phyloP scores from a whole-genome alignment of 92 coral and sea anemone genomes.

The Palythoa grandiflora region DNA sequence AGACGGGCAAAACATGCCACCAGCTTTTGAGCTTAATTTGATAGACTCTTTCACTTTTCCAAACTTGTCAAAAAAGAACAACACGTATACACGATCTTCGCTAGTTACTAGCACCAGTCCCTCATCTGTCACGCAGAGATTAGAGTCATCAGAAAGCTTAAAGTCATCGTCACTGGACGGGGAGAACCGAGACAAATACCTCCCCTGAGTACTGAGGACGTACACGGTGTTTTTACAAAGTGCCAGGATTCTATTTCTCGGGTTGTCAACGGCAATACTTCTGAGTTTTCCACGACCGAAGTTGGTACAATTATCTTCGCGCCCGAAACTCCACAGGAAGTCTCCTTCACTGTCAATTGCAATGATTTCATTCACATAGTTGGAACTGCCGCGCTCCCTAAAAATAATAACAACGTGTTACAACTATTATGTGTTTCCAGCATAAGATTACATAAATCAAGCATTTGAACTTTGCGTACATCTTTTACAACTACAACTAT shows the following conservation, averaged over 20 bases:
- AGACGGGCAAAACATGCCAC: slow-evolving; percentile 54
- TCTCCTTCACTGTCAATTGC: slow-evolving; percentile 60
- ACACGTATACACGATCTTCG: slow-evolving; percentile 50
- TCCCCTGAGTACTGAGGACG: slow-evolving; percentile 59
- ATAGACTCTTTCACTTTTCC: slow-evolving; percentile 52
- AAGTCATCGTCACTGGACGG: slow-evolving; percentile 46
- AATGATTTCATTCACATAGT: slow-evolving; percentile 64
- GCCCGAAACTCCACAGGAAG: slow-evolving; percentile 69
- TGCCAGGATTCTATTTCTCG: slow-evolving; percentile 57
- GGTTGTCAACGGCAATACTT: slow-evolving; percentile 68
- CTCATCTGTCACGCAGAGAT: slow-evolving; percentile 63
- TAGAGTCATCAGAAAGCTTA: slow-evolving; percentile 58
- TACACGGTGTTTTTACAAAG: slow-evolving; percentile 58
- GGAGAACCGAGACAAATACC: slow-evolving; percentile 55
- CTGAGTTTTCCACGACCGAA: slow-evolving; percentile 56
- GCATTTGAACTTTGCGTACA: not conserved
- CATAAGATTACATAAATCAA: too few species aligned
- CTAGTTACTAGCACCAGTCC: slow-evolving; percentile 67
- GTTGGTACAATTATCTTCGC: slow-evolving; percentile 28
- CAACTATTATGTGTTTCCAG: not conserved
- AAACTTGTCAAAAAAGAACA: slow-evolving; percentile 53
- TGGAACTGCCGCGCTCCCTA: slow-evolving; percentile 42
- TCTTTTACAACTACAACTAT: too few species aligned
- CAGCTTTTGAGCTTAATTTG: slow-evolving; percentile 48
- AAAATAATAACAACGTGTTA: not conserved